Evolutionary conservation across 2,888 invertebrate species (phyloP).

Genomic region (Pristionchus fissidentatus): DNA sequence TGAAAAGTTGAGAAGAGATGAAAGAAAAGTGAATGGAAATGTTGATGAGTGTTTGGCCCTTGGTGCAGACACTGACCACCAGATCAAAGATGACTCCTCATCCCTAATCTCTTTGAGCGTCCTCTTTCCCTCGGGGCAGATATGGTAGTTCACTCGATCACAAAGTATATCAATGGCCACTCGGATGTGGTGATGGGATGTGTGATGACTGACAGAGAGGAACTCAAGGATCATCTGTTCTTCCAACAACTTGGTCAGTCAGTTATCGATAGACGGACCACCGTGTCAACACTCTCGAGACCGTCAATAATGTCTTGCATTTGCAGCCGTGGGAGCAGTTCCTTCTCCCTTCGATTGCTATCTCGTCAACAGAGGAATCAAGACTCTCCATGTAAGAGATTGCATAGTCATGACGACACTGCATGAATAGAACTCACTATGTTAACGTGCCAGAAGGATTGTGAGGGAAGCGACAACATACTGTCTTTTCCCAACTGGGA

Average conservation of each 20-base stretch:
- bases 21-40: no score
- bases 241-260: constrained; percentile 79
- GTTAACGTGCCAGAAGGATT: no score
- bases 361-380: constrained; percentile 89
- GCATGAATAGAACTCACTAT: no score
- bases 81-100: no score
- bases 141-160: constrained; percentile 90
- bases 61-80: no score
- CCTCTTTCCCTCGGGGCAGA: constrained; percentile 93
- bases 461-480: background rate
- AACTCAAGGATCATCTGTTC: constrained; percentile 83
- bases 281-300: background rate
- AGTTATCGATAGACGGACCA: background rate
- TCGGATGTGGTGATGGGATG: constrained; percentile 97
- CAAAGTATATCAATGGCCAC: constrained; percentile 99
- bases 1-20: no score
- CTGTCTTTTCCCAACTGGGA: constrained; percentile 97
- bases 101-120: constrained; percentile 81
- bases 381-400: constrained; percentile 84
- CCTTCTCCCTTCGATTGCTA: constrained; percentile 97
- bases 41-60: no score
- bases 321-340: constrained; percentile 88
- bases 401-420: background rate
- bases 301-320: background rate
- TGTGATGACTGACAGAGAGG: constrained; percentile 84